Evolutionary conservation across 2,797 vertebrate species (phyloP).

Genomic region (Anomalospiza imberbis): DNA sequence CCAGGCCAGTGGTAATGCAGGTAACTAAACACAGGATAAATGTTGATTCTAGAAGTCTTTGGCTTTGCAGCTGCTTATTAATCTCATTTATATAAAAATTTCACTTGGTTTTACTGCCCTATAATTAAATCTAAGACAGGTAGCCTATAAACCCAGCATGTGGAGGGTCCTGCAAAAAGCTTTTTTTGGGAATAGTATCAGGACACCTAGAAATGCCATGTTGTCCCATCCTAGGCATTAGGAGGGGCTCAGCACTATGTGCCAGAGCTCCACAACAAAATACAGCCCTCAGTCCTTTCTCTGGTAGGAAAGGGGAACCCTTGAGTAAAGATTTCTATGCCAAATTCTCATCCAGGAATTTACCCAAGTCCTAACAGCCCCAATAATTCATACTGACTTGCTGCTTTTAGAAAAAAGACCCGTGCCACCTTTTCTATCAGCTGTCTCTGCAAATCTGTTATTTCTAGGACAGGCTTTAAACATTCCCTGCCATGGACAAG

Average conservation of each 20-base stretch:
- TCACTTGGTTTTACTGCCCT: background rate
- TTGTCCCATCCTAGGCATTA: background rate
- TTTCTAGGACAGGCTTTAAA: slow-evolving; percentile 11
- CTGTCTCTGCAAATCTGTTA: background rate
- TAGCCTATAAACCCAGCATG: background rate
- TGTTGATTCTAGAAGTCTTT: background rate
- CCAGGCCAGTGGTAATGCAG: background rate
- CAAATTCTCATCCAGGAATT: background rate
- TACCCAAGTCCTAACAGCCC: background rate
- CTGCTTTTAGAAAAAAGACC: background rate
- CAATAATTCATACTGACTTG: background rate
- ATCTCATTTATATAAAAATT: background rate
- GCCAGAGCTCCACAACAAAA: background rate
- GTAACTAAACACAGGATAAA: background rate
- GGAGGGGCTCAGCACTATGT: accelerated
- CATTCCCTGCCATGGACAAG: background rate
- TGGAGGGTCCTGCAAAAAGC: background rate
- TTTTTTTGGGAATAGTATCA: background rate
- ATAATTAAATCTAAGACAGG: background rate
- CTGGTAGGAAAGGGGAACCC: background rate
- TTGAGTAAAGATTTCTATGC: background rate
- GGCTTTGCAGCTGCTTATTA: background rate
- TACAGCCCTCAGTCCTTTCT: background rate
- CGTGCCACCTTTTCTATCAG: background rate
- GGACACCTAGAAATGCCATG: background rate